Conservation (phyloP, 2,113 vertebrate species). For the Tichodroma muraria region DNA sequence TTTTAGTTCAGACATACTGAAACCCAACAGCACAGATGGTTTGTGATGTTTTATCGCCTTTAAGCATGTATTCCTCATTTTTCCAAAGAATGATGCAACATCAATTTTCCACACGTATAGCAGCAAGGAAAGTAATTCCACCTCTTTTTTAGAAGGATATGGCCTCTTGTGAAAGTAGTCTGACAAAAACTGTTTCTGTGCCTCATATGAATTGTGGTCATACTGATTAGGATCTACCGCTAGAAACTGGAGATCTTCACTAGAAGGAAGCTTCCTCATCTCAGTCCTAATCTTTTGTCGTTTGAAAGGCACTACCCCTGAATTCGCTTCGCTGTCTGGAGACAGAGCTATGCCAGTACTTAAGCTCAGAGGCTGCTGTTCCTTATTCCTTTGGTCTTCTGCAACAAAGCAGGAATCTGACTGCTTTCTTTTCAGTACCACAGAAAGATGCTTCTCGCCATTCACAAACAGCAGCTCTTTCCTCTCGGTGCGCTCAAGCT, state of each 20-base stretch:
- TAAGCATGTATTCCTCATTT: slow-evolving; percentile 82
- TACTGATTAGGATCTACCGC: slow-evolving; percentile 74
- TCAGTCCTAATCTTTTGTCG: slow-evolving; percentile 72
- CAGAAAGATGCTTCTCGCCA: slow-evolving; percentile 42
- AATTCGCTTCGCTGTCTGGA: background rate
- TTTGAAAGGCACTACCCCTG: slow-evolving; percentile 67
- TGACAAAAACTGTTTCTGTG: slow-evolving; percentile 82
- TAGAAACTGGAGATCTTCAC: slow-evolving; percentile 69
- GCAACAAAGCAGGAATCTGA: slow-evolving; percentile 11
- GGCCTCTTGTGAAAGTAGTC: slow-evolving; percentile 90
- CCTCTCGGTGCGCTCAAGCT: slow-evolving; percentile 33
- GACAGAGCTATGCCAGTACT: background rate
- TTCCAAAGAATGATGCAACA: slow-evolving; percentile 81
- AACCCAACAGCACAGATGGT: slow-evolving; percentile 83
- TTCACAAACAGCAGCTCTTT: slow-evolving; percentile 58
- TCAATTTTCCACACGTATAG: slow-evolving; percentile 81
- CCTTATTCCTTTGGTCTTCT: slow-evolving; percentile 53
- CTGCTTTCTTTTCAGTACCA: slow-evolving; percentile 62
- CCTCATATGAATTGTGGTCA: slow-evolving; percentile 72
- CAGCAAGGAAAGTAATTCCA: slow-evolving; percentile 77
- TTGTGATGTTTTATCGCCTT: slow-evolving; percentile 79
- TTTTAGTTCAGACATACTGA: slow-evolving; percentile 87
- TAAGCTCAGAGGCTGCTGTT: background rate
- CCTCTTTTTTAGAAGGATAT: slow-evolving; percentile 82
- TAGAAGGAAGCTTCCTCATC: background rate